A percentile compares a stretch with the other conserved stretches of the same genome.
Evolutionary conservation across 1,140 invertebrate species (phyloP).

Genomic region (Lepeophtheirus salmonis): DNA sequence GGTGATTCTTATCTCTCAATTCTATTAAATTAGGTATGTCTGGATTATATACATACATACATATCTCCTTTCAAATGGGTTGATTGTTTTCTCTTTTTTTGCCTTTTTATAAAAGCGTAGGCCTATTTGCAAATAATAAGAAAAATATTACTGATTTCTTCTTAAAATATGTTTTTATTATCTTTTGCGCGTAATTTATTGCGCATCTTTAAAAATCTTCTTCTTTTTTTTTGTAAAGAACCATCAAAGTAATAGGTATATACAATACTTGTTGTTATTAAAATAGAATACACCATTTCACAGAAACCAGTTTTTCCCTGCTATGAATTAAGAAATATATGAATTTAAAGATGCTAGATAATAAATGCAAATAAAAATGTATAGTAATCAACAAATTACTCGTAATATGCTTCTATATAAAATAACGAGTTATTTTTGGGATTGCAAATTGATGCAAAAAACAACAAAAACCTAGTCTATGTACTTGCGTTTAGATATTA

Average conservation of each 20-base stretch:
- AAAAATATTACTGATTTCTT: neutral
- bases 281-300: no score
- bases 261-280: neutral
- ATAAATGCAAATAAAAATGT: neutral
- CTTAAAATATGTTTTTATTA: neutral
- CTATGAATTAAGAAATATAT: neutral
- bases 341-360: neutral
- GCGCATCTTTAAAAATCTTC: neutral
- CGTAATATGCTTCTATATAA: no score
- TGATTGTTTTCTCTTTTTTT: neutral
- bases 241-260: neutral
- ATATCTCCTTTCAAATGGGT: no score
- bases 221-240: neutral
- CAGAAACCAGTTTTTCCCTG: neutral
- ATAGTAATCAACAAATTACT: no score
- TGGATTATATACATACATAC: no score
- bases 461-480: no score
- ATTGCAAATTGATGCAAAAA: no score
- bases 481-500: no score
- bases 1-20: neutral
- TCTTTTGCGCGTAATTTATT: neutral
- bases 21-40: neutral
- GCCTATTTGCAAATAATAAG: neutral
- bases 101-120: neutral
- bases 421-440: no score